Evolutionary conservation across 2,113 vertebrate genomes (phyloP), one percentile per base, ranked within the genome.

Genomic region (Herpailurus yagouaroundi): DNA sequence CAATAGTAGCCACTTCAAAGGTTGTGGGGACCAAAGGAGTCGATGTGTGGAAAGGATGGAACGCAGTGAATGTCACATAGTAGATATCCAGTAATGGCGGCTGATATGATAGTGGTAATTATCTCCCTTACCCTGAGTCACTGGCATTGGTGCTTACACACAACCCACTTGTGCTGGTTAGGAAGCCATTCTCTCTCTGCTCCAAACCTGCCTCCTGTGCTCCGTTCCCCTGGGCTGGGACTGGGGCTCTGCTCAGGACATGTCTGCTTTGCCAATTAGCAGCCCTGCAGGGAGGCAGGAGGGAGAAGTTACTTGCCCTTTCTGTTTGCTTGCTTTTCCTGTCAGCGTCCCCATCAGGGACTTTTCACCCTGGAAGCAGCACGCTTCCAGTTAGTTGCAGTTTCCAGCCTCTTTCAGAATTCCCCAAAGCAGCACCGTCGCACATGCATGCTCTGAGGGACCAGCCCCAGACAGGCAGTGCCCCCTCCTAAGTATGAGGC

Each of bases 401-500:
- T 38, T 71, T 89, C 14, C 55, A 60, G 52, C 27, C 41, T 96
- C 36, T 64, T 29, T 52, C 12, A 31, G 68, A 25, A 7, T 31
- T 77, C 23, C 31, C 3, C 15, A 52, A 91, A 68, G 33, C 66
- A 57, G 10, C 33, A 33, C 12, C 36, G 2, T 25, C 9, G 18
- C 10, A 52, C 19, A 27, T 4, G 2, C 3, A 10, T 31, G 38
- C 16, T 48, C 48, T 33, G 29, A 84, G 36, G 63, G 16, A 63
- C 36, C 33, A 68, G 38, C 5, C 36, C 25, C 2, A 55, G 13
- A 2, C 4, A 1, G 45, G 27, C 14, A 68, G 21, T 0, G 1
- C 5, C n/a, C 19, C n/a, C 31, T 82, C 38, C 14, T 38, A 69
- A 80, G 14, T 13, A 76, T 36, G 55, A 71, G 48, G 45, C 19